A percentile compares a stretch with the other conserved stretches of the same genome.
phyloP scores from a whole-genome alignment of 2,113 vertebrate genomes.

The Oncorhynchus masou region DNA sequence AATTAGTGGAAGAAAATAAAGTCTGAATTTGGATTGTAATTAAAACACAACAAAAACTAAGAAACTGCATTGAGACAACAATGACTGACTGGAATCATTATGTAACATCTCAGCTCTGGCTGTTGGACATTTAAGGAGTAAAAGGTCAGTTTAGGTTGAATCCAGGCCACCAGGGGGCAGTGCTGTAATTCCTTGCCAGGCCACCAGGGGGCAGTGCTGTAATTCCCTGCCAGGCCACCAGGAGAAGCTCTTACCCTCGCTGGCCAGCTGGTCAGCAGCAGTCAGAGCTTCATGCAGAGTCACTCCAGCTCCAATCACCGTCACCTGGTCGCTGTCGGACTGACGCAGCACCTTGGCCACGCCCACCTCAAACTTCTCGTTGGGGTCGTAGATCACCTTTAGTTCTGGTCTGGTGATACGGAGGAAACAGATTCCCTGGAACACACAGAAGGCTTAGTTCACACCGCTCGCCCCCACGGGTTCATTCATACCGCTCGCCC shows the following conservation, averaged over 20 bases:
- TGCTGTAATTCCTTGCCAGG: too few relatives aligned
- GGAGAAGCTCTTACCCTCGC: conserved; percentile 70
- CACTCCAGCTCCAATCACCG: conserved; percentile 82
- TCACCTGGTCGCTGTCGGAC: conserved; percentile 74
- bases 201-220: too few relatives aligned
- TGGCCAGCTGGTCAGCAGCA: conserved; percentile 77
- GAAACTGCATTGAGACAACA: too few relatives aligned
- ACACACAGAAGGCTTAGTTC: neutral
- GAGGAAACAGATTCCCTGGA: conserved; percentile 85
- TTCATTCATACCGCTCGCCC: rapidly evolving
- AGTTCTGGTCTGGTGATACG: conserved; percentile 78
- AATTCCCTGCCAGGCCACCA: conserved; percentile 17
- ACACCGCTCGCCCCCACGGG: too few relatives aligned
- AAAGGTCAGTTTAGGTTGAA: too few relatives aligned
- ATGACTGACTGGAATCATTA: too few relatives aligned
- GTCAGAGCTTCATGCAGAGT: conserved; percentile 82
- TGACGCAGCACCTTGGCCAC: conserved; percentile 80
- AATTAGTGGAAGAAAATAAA: too few relatives aligned
- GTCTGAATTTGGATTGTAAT: too few relatives aligned
- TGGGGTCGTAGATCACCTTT: conserved; percentile 73
- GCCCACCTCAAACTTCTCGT: conserved; percentile 82
- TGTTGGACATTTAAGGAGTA: too few relatives aligned
- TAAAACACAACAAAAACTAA: too few relatives aligned
- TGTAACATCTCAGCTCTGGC: too few relatives aligned
- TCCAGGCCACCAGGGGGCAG: too few relatives aligned